A percentile compares a stretch with the other conserved stretches of the same genome.
Evolutionary conservation across 2,113 vertebrate genomes (phyloP).

Genomic region (Oryctolagus cuniculus): mOryCun1.1 NC_091451.1:40372501-40373000

Average conservation of each 20-base stretch:
- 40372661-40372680: background rate
- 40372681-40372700: background rate
- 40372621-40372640: background rate
- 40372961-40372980: background rate
- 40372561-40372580: background rate
- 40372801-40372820: constrained; percentile 26
- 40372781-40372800: constrained; percentile 38
- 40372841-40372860: constrained; percentile 33
- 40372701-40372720: background rate
- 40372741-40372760: background rate
- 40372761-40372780: background rate
- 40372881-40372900: constrained; percentile 55
- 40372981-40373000: background rate
- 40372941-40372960: accelerated
- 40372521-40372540: background rate
- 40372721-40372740: background rate
- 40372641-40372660: background rate
- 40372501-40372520: background rate
- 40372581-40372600: background rate
- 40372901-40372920: background rate
- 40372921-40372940: background rate
- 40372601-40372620: background rate
- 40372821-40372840: constrained; percentile 67
- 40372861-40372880: constrained; percentile 20
- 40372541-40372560: background rate